Evolutionary conservation across 2,797 vertebrate genomes (phyloP).

Genomic region (Zonotrichia albicollis): DNA sequence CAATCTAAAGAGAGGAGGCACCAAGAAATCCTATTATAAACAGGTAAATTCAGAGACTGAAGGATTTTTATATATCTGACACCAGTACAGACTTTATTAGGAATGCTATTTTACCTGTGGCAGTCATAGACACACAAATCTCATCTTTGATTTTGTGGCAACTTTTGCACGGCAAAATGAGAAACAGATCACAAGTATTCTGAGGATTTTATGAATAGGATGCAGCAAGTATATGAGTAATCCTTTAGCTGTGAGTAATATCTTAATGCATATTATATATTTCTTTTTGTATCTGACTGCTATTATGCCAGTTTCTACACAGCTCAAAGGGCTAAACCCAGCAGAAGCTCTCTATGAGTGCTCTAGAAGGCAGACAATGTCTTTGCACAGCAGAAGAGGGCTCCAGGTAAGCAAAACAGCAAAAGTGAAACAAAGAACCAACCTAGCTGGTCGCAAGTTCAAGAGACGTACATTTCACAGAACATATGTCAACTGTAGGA

Average conservation of each 20-base stretch:
- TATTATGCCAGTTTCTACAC: not conserved
- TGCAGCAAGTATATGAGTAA: not conserved
- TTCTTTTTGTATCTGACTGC: not conserved
- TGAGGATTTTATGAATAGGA: not conserved
- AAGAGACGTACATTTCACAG: not conserved
- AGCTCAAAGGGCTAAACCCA: not conserved
- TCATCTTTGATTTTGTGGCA: not conserved
- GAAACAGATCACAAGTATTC: not conserved
- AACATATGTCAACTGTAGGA: not conserved
- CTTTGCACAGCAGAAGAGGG: not conserved
- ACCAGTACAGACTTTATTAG: not conserved
- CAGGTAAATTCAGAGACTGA: not conserved
- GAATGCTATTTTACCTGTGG: not conserved
- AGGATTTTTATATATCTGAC: slow-evolving; percentile 3
- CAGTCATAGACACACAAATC: slow-evolving; percentile 30
- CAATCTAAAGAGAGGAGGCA: not conserved
- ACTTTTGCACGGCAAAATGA: slow-evolving; percentile 19
- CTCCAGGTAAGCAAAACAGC: slow-evolving; percentile 6
- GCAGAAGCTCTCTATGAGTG: not conserved
- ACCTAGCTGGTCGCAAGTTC: not conserved
- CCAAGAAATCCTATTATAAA: not conserved
- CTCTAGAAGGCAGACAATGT: not conserved
- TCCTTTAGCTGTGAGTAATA: not conserved
- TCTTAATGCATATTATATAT: not conserved
- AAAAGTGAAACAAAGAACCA: slow-evolving; percentile 23